phyloP scores from a whole-genome alignment of 2,888 invertebrate genomes.

The Tribolium freemani region DNA sequence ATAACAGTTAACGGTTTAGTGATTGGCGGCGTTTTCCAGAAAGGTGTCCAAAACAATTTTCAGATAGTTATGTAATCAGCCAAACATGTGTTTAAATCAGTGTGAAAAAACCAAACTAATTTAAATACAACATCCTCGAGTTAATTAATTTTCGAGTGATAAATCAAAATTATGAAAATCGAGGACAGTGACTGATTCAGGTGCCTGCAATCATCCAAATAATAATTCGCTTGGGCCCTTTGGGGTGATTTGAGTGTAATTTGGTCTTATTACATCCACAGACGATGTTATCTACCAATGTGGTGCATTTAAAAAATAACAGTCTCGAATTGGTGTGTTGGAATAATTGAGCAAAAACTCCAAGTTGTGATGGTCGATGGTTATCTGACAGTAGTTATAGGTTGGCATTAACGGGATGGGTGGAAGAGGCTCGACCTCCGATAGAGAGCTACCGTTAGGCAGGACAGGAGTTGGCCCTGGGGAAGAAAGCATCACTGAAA shows the following conservation, averaged over 20 bases:
- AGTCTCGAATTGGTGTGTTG: slow-evolving; percentile 40
- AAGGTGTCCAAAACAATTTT: slow-evolving; percentile 24
- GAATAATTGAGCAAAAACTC: slow-evolving; percentile 57
- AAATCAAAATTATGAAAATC: slow-evolving; percentile 10
- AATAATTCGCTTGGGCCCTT: slow-evolving; percentile 6
- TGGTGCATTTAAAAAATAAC: slow-evolving; percentile 43
- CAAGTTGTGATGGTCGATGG: slow-evolving; percentile 56
- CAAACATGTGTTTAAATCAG: slow-evolving; percentile 2
- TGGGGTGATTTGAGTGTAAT: slow-evolving; percentile 28
- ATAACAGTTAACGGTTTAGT: not conserved
- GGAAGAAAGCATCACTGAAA: not conserved
- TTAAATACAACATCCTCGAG: slow-evolving; percentile 23
- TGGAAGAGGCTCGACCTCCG: slow-evolving; percentile 39
- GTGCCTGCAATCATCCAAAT: slow-evolving; percentile 13
- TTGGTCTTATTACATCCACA: slow-evolving; percentile 34
- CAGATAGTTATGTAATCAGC: slow-evolving; percentile 27
- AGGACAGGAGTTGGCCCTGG: not conserved
- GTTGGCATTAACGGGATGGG: slow-evolving; percentile 59
- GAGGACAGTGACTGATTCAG: not conserved
- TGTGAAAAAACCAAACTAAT: slow-evolving; percentile 8
- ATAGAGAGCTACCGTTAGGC: slow-evolving; percentile 39
- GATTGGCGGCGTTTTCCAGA: slow-evolving; percentile 28
- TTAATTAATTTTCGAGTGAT: slow-evolving; percentile 23
- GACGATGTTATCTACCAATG: slow-evolving; percentile 40
- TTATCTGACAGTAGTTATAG: slow-evolving; percentile 62